A percentile compares a stretch with the other conserved stretches of the same genome.
Conservation (phyloP, 2,797 vertebrate genomes). For the Macropus fuliginosus region DNA sequence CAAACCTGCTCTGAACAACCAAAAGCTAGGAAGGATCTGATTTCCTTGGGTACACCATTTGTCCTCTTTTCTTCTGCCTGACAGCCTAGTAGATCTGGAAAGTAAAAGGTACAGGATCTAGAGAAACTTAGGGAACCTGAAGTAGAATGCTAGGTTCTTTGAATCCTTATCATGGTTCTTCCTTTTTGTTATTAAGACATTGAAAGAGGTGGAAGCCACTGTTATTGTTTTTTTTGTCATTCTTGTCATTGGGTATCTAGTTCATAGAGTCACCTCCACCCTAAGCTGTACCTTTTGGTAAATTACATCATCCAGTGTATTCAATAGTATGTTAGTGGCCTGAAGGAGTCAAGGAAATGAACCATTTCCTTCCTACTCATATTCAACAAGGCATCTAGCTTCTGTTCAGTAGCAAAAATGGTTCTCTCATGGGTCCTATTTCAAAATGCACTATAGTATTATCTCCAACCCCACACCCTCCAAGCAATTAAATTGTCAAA, state of each 20-base stretch:
- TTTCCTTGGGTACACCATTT: background rate
- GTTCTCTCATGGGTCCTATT: slow-evolving; percentile 14
- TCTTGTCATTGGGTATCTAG: background rate
- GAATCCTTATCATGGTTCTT: background rate
- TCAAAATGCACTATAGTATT: background rate
- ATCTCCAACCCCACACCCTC: slow-evolving; percentile 2
- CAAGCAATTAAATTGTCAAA: slow-evolving; percentile 49
- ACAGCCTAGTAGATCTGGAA: background rate
- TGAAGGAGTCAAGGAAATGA: slow-evolving; percentile 55
- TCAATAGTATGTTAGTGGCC: background rate
- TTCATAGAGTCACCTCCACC: background rate
- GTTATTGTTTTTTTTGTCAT: background rate
- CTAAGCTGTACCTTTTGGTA: background rate
- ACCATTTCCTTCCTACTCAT: slow-evolving; percentile 46
- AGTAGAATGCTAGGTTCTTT: background rate
- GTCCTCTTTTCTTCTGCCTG: background rate
- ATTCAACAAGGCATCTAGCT: background rate
- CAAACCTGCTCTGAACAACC: background rate
- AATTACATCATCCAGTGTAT: background rate
- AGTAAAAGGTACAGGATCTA: background rate
- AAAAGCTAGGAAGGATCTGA: background rate
- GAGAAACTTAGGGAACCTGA: background rate
- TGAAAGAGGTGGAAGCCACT: background rate
- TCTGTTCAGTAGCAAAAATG: background rate
- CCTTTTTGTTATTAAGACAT: background rate